A percentile compares a stretch with the other conserved stretches of the same genome.
Evolutionary conservation across 2,888 invertebrate genomes (phyloP).

Genomic region (Eristalinus sepulchralis): DNA sequence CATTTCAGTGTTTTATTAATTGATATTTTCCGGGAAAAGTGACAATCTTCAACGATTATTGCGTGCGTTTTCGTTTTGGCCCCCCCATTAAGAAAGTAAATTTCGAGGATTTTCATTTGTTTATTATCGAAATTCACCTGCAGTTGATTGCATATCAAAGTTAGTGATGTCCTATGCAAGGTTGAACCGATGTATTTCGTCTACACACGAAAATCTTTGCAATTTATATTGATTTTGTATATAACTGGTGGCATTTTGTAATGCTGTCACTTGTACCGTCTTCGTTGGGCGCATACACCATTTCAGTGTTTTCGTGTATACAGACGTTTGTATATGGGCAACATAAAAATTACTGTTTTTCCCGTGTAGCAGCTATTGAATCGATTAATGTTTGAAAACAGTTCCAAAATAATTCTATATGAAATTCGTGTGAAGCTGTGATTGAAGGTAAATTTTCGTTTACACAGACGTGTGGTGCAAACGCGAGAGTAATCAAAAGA

Average conservation of each 20-base stretch:
- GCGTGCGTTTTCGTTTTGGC: conserved; percentile 8
- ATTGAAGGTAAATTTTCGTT: not conserved
- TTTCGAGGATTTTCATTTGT: conserved; percentile 13
- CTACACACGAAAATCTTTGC: not conserved
- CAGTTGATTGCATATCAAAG: not conserved
- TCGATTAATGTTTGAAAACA: not conserved
- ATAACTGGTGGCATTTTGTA: conserved; percentile 27
- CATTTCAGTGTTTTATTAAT: not conserved
- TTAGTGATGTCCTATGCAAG: not conserved
- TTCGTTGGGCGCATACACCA: conserved; percentile 48
- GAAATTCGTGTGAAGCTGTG: not conserved
- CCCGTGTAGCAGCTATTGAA: not conserved
- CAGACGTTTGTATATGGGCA: not conserved
- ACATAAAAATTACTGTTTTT: not conserved
- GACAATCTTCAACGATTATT: not conserved
- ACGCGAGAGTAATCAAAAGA: not conserved
- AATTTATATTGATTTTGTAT: conserved; percentile 46
- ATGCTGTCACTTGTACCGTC: conserved; percentile 36
- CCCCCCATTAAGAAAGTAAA: not conserved
- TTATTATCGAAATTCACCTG: not conserved
- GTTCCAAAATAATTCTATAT: not conserved
- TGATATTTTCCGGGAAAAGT: not conserved
- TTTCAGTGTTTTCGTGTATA: conserved; percentile 21
- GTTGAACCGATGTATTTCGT: not conserved
- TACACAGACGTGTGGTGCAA: not conserved